Base-by-base conservation (phyloP, 2,113 vertebrate genomes). In the Hypanus sabinus region DNA sequence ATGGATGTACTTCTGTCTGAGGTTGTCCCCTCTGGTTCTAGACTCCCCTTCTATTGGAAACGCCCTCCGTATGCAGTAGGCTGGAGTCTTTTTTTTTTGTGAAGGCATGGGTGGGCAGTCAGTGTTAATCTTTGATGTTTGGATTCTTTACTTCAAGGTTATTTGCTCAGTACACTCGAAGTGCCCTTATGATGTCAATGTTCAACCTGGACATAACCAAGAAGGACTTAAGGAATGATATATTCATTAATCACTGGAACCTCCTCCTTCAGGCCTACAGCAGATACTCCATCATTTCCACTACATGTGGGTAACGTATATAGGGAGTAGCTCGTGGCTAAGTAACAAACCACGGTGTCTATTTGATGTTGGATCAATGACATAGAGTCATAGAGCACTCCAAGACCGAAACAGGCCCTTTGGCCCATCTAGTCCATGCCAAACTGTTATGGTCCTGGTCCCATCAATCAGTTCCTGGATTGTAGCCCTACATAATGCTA, bases 281-380 rank as follows among this genome's bases (percentile, higher is more conserved):
- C 1, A 88, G 55, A 88, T 62, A 88, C 14, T 60, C 83, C 83
- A n/a, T 57, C 57, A 62, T 88, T 55, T 88, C 83, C 5, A 27
- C 60, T 27, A 60, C 83, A 88, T 16, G 83, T 88, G 57, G 24
- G 83, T 88, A 88, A 62, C 6, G 83, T 88, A 88, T 88, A 57
- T 55, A 30, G 3, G 8, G 22, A 0, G 20, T 22, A 83, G 46
- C 46, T 46, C 2, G 46, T 46, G 2, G 10, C 38, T 38, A 24
- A 22, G 38, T 38, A 22, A 55, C 80, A 83, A 0, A 18, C 8
- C 80, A 83, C 6, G 8, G 80, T 2, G 6, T 83, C 24, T 83
- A 38, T 18, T 55, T 38, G 20, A 46, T 36, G n/a, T 12, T 14
- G 5, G 30, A 1, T 38, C 5, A 36, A n/a, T 80, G 14, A 3